Evolutionary conservation across 2,113 vertebrate genomes (phyloP).

Genomic region (Rhombomys opimus): DNA sequence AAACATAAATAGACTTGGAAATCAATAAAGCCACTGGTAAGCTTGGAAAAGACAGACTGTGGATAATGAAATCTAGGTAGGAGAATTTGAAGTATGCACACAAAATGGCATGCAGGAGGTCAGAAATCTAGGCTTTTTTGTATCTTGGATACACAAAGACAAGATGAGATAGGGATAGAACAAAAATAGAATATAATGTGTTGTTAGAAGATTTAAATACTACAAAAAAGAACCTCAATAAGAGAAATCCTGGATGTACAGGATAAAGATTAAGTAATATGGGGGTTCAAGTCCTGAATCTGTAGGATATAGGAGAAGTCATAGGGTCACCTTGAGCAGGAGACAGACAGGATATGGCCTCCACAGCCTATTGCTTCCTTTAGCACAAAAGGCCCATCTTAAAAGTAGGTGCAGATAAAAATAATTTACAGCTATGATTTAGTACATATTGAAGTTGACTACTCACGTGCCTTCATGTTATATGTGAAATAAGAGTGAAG

Average conservation of each 20-base stretch:
- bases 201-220: neutral
- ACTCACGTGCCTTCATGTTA: neutral
- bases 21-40: neutral
- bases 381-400: constrained; percentile 44
- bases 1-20: neutral
- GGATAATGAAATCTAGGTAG: neutral
- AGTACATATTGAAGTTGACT: neutral
- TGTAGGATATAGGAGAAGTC: neutral
- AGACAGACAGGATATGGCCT: neutral
- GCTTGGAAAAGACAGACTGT: neutral
- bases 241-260: neutral
- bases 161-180: neutral
- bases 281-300: neutral
- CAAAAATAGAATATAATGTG: neutral
- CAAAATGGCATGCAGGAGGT: neutral
- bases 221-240: neutral
- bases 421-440: neutral
- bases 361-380: neutral
- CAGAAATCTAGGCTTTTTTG: neutral
- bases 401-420: constrained; percentile 17
- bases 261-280: neutral
- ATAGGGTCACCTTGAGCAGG: neutral
- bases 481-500: neutral
- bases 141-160: neutral
- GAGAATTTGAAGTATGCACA: neutral